These are phyloP conservation scores for Anorthoa munda DNA, from an alignment of 2,888 invertebrate genomes.

Conservation along the genomic window DNA sequence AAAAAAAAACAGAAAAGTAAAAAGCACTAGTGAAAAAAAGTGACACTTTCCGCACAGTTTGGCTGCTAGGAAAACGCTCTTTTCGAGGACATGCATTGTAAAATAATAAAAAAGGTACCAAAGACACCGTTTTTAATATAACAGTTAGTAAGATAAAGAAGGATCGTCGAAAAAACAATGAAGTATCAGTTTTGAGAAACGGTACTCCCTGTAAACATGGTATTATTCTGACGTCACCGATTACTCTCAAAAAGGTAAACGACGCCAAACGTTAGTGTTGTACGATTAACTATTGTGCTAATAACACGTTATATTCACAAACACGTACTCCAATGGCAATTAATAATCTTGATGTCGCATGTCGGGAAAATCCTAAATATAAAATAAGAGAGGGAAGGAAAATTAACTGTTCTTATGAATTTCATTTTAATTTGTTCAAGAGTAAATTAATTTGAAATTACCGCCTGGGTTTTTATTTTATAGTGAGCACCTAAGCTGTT, in stretches of 20 bases:
- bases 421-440: slow-evolving; percentile 7
- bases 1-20: no score
- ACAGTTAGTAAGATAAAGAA: no score
- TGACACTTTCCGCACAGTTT: no score
- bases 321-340: slow-evolving; percentile 25
- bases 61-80: no score
- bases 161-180: no score
- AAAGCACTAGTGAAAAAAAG: no score
- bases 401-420: slow-evolving; percentile 10
- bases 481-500: not conserved
- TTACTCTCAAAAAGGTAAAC: slow-evolving; percentile 49
- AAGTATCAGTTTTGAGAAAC: no score
- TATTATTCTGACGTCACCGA: slow-evolving; percentile 49
- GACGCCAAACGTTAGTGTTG: slow-evolving; percentile 25
- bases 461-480: slow-evolving; percentile 11
- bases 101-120: no score
- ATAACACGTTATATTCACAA: slow-evolving; percentile 15
- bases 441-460: slow-evolving; percentile 32
- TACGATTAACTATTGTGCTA: slow-evolving; percentile 34
- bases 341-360: slow-evolving; percentile 33
- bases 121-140: no score
- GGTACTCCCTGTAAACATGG: not conserved
- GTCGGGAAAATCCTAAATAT: slow-evolving; percentile 5
- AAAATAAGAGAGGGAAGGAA: slow-evolving; percentile 2
- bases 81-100: no score